Percentiles rank a stretch among this genome's conserved stretches.
These are phyloP conservation scores for Scaptomyza polygonia DNA, from an alignment of 2,888 invertebrate species.

Conservation along the genomic window DNA sequence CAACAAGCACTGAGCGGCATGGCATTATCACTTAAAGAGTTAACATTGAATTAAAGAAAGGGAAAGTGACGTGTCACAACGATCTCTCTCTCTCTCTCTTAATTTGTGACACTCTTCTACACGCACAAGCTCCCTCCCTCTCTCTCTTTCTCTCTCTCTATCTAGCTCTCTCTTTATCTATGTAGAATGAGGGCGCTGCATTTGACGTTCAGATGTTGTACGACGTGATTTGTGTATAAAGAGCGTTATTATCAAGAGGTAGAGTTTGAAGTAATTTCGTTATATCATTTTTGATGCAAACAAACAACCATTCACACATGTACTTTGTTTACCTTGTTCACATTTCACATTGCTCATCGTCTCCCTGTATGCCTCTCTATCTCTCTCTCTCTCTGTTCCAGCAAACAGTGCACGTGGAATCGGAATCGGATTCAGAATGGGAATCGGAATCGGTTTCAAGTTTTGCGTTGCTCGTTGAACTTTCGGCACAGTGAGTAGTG, in stretches of 20 bases:
- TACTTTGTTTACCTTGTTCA: conserved; percentile 27
- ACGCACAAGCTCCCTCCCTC: background rate
- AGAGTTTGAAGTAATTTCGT: conserved; percentile 5
- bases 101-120: conserved; percentile 11
- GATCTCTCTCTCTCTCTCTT: background rate
- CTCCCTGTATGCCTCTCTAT: background rate
- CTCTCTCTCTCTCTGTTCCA: background rate
- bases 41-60: conserved; percentile 29
- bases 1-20: conserved; percentile 14
- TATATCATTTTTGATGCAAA: conserved; percentile 37
- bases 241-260: conserved; percentile 15
- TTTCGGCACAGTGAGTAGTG: conserved; percentile 19
- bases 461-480: conserved; percentile 28
- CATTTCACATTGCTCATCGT: background rate
- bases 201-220: background rate
- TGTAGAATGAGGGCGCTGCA: conserved; percentile 17
- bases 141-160: background rate
- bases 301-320: background rate
- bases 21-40: conserved; percentile 11
- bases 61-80: conserved; percentile 33
- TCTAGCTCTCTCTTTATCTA: background rate
- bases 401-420: background rate
- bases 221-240: conserved; percentile 22
- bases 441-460: conserved; percentile 19
- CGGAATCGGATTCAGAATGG: conserved; percentile 32